A percentile compares a stretch with the other conserved stretches of the same genome.
These are phyloP conservation scores for Lethrus apterus DNA, from an alignment of 1,140 invertebrate genomes.

Conservation along the genomic window DNA sequence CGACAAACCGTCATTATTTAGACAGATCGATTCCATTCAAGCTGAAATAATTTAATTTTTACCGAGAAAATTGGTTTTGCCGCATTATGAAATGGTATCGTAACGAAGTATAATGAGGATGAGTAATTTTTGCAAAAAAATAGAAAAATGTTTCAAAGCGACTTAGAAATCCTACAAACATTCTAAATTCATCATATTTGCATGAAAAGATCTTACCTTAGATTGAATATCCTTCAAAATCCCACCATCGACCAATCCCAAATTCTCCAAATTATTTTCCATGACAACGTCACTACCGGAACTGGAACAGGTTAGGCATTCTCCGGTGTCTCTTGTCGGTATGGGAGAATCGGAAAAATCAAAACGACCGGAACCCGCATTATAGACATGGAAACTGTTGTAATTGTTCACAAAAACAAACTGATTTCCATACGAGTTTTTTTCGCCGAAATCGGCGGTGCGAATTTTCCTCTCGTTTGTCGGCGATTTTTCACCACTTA, in stretches of 20 bases:
- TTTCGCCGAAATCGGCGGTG: constrained; percentile 10
- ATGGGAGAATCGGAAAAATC: constrained; percentile 18
- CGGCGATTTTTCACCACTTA: neutral
- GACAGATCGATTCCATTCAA: too few relatives aligned
- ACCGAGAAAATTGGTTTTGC: too few relatives aligned
- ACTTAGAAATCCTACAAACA: too few relatives aligned
- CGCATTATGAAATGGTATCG: too few relatives aligned
- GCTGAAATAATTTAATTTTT: too few relatives aligned
- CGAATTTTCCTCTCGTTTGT: constrained; percentile 1
- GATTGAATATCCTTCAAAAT: constrained; percentile 47
- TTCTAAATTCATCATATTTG: too few relatives aligned
- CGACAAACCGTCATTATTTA: too few relatives aligned
- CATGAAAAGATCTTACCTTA: constrained; percentile 40
- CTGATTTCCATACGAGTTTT: constrained; percentile 8
- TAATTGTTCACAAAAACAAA: constrained; percentile 16
- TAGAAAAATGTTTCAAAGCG: too few relatives aligned
- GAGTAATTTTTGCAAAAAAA: too few relatives aligned
- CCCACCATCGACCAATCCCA: constrained; percentile 45
- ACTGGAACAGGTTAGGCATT: constrained; percentile 33
- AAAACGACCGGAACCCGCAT: neutral
- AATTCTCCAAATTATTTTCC: constrained; percentile 42
- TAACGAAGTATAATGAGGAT: too few relatives aligned
- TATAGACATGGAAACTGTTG: constrained; percentile 23
- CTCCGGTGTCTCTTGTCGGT: constrained; percentile 23
- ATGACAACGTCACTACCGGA: constrained; percentile 34